Percentiles rank a stretch among this genome's conserved stretches.
Conservation (phyloP, 2,113 vertebrate genomes). For the Poicephalus meyeri region DNA sequence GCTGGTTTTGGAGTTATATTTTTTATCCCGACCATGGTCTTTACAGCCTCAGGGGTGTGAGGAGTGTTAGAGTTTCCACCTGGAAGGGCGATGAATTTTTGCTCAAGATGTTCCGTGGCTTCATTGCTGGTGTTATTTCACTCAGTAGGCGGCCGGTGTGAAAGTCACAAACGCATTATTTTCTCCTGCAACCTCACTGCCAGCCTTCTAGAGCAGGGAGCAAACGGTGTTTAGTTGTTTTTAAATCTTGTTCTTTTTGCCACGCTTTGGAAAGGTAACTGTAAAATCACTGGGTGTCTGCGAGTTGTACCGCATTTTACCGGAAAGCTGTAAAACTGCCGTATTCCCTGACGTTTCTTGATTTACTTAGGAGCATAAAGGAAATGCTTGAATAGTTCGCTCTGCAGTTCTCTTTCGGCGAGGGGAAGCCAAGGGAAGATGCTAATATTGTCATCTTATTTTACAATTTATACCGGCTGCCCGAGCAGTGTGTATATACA, state of each 20-base stretch:
- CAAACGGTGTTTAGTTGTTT: not conserved
- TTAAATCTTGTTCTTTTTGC: not conserved
- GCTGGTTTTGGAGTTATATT: not conserved
- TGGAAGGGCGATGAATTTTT: not conserved
- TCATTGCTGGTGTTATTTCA: not conserved
- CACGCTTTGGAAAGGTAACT: conserved; percentile 33
- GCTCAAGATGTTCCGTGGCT: not conserved
- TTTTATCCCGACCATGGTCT: not conserved
- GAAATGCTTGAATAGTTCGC: conserved; percentile 52
- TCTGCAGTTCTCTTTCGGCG: not conserved
- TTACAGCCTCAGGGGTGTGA: not conserved
- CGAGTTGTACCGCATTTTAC: conserved; percentile 58
- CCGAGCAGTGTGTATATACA: not conserved
- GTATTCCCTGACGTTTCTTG: conserved; percentile 28
- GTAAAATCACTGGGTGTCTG: conserved; percentile 61
- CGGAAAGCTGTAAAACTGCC: conserved; percentile 67
- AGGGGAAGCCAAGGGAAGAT: conserved; percentile 24
- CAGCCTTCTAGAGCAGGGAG: not conserved
- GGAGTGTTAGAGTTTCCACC: too few species aligned
- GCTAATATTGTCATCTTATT: conserved; percentile 47
- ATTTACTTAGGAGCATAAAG: conserved; percentile 46
- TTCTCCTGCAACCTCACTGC: not conserved
- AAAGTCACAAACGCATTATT: not conserved
- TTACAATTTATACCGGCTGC: conserved; percentile 7
- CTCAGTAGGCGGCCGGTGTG: not conserved